These are phyloP conservation scores for Xiphorhynchus erythropygius DNA, from an alignment of 2,797 vertebrate genomes.

Conservation along the genomic window DNA sequence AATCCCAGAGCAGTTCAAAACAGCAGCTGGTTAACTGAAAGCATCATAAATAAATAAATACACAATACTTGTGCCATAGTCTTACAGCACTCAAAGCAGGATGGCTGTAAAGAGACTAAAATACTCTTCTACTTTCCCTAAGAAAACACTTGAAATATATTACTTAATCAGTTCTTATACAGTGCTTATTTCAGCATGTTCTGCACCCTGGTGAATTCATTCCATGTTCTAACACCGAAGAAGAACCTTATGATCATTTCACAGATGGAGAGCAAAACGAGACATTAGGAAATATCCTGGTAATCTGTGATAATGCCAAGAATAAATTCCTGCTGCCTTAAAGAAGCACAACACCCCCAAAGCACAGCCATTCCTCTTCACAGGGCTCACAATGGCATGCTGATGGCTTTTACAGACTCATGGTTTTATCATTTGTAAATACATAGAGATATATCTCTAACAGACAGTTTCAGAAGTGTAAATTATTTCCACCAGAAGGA, in stretches of 20 bases:
- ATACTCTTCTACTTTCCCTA: background rate
- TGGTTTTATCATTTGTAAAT: background rate
- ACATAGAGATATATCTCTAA: accelerated
- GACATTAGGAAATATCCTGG: background rate
- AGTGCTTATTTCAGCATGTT: background rate
- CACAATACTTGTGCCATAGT: background rate
- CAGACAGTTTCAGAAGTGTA: background rate
- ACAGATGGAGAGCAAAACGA: background rate
- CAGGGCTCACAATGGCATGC: background rate
- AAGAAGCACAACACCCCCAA: background rate
- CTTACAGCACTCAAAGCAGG: background rate
- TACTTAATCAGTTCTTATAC: background rate
- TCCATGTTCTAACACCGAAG: background rate
- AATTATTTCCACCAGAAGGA: background rate
- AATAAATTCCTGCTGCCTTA: background rate
- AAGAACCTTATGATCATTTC: background rate
- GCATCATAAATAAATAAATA: constrained; percentile 24
- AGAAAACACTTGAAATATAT: background rate
- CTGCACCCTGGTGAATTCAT: background rate
- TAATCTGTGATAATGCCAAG: background rate
- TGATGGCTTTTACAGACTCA: background rate
- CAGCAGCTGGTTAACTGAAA: constrained; percentile 23
- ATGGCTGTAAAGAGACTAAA: background rate
- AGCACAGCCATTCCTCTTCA: accelerated
- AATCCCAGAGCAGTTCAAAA: background rate